A percentile compares a stretch with the other conserved stretches of the same genome.
Evolutionary conservation across 2,113 vertebrate species (phyloP).

Genomic region (Antidorcas marsupialis): DNA sequence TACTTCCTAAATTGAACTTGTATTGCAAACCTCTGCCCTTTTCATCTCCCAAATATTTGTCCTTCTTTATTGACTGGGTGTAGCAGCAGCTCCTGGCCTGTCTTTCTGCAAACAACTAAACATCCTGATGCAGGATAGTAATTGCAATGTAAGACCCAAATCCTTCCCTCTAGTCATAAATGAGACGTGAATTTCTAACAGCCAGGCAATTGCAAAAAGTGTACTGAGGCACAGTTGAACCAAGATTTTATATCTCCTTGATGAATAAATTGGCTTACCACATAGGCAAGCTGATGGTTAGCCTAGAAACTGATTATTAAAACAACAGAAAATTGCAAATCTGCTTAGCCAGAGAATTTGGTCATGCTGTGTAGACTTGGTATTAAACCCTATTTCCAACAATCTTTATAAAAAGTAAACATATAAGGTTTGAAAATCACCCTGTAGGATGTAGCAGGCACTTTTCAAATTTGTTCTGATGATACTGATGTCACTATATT

Average conservation of each 20-base stretch:
- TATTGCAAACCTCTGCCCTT: background rate
- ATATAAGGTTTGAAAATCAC: constrained; percentile 32
- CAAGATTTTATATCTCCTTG: constrained; percentile 36
- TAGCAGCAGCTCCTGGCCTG: background rate
- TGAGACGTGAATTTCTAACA: constrained; percentile 38
- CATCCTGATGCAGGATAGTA: background rate
- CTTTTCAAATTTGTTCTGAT: constrained; percentile 15
- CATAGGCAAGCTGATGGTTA: constrained; percentile 2
- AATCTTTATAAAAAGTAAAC: constrained; percentile 31
- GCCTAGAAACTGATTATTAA: constrained; percentile 55
- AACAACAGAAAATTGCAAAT: constrained; percentile 62
- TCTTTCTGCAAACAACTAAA: constrained; percentile 33
- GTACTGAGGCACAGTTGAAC: background rate
- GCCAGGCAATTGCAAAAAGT: constrained; percentile 14
- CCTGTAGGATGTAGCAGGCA: background rate
- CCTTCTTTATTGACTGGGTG: background rate
- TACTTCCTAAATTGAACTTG: background rate
- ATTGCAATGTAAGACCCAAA: constrained; percentile 51
- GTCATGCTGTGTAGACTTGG: background rate
- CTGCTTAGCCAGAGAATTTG: constrained; percentile 42
- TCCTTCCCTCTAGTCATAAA: constrained; percentile 41
- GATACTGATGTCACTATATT: background rate
- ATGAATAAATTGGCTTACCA: constrained; percentile 58
- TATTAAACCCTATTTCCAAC: constrained; percentile 42
- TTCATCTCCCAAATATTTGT: constrained; percentile 23